Percentiles rank a stretch among this genome's conserved stretches.
These are phyloP conservation scores for Poeciliopsis occidentalis DNA, from an alignment of 2,113 vertebrate genomes.

Conservation along the genomic window DNA sequence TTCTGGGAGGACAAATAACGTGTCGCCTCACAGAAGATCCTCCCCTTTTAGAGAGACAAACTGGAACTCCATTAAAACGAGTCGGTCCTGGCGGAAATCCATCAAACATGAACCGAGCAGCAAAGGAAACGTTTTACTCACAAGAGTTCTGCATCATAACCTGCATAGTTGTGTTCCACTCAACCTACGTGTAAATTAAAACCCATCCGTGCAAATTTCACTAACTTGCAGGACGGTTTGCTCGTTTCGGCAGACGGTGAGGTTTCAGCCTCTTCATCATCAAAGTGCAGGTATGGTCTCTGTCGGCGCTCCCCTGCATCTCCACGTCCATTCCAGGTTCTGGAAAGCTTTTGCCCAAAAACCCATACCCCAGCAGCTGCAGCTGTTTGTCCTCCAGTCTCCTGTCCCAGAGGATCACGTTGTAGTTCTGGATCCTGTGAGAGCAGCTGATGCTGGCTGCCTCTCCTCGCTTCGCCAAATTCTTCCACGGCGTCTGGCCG, in stretches of 20 bases:
- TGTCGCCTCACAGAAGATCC: not conserved
- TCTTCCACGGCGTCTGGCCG: constrained; percentile 5
- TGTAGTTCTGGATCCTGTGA: constrained; percentile 30
- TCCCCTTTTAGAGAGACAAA: not conserved
- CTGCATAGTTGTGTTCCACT: too few relatives aligned
- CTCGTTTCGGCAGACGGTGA: not conserved
- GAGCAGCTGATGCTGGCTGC: constrained; percentile 28
- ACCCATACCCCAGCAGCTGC: constrained; percentile 40
- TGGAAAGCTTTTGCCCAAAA: accelerated
- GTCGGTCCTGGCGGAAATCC: not conserved
- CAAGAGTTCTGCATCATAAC: too few relatives aligned
- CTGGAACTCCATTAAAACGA: not conserved
- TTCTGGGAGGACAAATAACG: not conserved
- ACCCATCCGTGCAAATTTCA: not conserved
- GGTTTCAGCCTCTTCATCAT: constrained; percentile 18
- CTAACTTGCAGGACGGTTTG: not conserved
- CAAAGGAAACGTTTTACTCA: constrained; percentile 34
- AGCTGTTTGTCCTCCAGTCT: constrained; percentile 5
- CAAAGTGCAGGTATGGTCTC: constrained; percentile 26
- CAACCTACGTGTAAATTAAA: not conserved
- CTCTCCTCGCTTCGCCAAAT: not conserved
- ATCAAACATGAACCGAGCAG: constrained; percentile 12
- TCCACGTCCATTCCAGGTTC: constrained; percentile 6
- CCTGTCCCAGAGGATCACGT: constrained; percentile 43
- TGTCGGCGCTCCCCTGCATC: constrained; percentile 9